A percentile compares a stretch with the other conserved stretches of the same genome.
Evolutionary conservation across 2,888 invertebrate genomes (phyloP).

Genomic region (Sarcophaga rosellei): DNA sequence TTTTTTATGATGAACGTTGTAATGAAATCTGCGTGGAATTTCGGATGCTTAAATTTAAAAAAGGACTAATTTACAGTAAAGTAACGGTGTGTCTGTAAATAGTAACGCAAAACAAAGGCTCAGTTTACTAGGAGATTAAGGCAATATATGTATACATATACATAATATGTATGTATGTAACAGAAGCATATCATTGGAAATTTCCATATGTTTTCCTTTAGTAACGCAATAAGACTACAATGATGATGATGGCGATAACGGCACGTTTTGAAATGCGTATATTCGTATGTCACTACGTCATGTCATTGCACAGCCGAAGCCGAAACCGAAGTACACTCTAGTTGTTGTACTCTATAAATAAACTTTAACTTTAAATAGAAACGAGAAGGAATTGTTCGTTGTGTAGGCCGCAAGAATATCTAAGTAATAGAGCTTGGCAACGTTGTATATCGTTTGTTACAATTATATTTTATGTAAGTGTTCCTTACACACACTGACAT

Average conservation of each 20-base stretch:
- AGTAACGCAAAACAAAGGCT: too few relatives aligned
- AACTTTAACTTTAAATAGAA: too few relatives aligned
- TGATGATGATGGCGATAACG: background rate
- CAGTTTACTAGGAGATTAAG: too few relatives aligned
- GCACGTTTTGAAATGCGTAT: constrained; percentile 45
- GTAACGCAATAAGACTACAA: background rate
- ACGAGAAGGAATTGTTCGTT: background rate
- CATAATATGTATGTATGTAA: background rate
- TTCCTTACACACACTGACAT: constrained; percentile 3
- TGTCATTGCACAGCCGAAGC: background rate
- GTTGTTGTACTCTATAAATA: too few relatives aligned
- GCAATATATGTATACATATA: background rate
- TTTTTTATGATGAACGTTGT: too few relatives aligned
- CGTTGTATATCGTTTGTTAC: constrained; percentile 29
- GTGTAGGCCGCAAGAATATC: background rate
- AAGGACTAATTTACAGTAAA: too few relatives aligned
- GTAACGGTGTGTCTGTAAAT: too few relatives aligned
- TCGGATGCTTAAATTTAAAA: too few relatives aligned
- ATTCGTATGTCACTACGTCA: constrained; percentile 26
- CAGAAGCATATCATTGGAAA: constrained; percentile 8
- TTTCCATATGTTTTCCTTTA: constrained; percentile 29
- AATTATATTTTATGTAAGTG: constrained; percentile 40
- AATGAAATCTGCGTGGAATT: too few relatives aligned
- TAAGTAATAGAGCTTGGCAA: constrained; percentile 16
- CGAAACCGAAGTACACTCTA: too few relatives aligned